phyloP scores from a whole-genome alignment of 1,140 invertebrate genomes.

The Drosophila tsacasi region DNA sequence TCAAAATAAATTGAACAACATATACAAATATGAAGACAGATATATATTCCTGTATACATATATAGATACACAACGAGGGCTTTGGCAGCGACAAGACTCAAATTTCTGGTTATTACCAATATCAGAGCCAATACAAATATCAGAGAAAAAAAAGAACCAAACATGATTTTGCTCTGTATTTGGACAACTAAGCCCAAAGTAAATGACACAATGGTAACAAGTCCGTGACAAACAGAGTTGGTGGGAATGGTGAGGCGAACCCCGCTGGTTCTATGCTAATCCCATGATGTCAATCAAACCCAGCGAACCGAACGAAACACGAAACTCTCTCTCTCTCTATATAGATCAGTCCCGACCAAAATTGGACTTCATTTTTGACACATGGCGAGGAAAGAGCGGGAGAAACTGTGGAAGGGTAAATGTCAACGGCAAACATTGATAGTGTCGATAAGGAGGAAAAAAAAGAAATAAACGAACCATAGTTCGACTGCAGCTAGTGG shows the following conservation, averaged over 20 bases:
- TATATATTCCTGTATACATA: constrained; percentile 8
- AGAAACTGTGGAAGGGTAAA: constrained; percentile 51
- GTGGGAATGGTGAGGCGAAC: constrained; percentile 7
- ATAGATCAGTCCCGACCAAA: constrained; percentile 50
- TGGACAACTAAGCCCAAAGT: constrained; percentile 71
- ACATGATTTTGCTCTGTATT: constrained; percentile 52
- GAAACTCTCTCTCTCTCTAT: constrained; percentile 26
- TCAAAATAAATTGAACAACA: constrained; percentile 42
- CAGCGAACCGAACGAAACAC: constrained; percentile 18
- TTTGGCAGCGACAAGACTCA: constrained; percentile 54
- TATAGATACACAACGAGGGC: constrained; percentile 37
- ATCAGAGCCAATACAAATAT: constrained; percentile 77
- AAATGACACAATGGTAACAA: constrained; percentile 72
- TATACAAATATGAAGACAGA: constrained; percentile 23
- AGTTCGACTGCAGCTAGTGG: constrained; percentile 62
- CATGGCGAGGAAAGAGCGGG: constrained; percentile 28
- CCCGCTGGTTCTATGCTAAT: constrained; percentile 64
- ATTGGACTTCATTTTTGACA: constrained; percentile 76
- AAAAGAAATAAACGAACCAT: constrained; percentile 35
- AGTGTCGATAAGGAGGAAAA: constrained; percentile 58
- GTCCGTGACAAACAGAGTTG: constrained; percentile 36
- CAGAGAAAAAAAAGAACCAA: constrained; percentile 33
- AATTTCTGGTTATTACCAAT: constrained; percentile 76
- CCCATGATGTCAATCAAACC: constrained; percentile 72
- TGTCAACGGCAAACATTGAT: constrained; percentile 75